phyloP scores from a whole-genome alignment of 2,888 invertebrate genomes.

The Dusona sp. region DNA sequence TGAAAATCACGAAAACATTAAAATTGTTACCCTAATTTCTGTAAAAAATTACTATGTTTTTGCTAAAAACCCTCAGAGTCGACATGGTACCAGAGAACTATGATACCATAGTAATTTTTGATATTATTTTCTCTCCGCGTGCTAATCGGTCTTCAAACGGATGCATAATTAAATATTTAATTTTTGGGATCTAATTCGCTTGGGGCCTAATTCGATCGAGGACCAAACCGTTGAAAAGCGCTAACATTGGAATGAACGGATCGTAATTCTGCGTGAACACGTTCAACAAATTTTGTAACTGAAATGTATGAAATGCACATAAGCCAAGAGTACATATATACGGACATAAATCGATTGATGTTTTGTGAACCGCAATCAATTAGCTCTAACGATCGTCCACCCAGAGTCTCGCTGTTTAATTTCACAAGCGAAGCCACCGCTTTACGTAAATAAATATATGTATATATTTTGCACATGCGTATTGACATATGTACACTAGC shows the following conservation, averaged over 20 bases:
- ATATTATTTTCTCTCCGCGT: too few species aligned
- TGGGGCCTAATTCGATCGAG: background rate
- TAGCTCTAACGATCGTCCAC: constrained; percentile 51
- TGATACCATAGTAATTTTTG: too few species aligned
- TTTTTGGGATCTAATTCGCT: background rate
- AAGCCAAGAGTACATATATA: constrained; percentile 12
- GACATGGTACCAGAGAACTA: too few species aligned
- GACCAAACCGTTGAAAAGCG: background rate
- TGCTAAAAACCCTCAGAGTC: too few species aligned
- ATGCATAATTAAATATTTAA: background rate
- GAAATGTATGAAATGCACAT: constrained; percentile 20
- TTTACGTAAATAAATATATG: constrained; percentile 3
- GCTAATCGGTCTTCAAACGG: background rate
- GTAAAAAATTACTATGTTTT: too few species aligned
- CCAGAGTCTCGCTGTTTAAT: constrained; percentile 34
- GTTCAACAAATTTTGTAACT: constrained; percentile 25
- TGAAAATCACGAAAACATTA: too few species aligned
- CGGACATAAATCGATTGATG: constrained; percentile 58
- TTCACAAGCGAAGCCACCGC: constrained; percentile 34
- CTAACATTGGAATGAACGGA: background rate
- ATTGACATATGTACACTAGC: constrained; percentile 1
- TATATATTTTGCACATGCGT: constrained; percentile 5
- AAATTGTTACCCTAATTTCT: too few species aligned
- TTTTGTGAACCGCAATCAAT: constrained; percentile 52
- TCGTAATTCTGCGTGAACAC: constrained; percentile 1